phyloP scores from a whole-genome alignment of 1,140 invertebrate species.

The Bombus soroeensis region DNA sequence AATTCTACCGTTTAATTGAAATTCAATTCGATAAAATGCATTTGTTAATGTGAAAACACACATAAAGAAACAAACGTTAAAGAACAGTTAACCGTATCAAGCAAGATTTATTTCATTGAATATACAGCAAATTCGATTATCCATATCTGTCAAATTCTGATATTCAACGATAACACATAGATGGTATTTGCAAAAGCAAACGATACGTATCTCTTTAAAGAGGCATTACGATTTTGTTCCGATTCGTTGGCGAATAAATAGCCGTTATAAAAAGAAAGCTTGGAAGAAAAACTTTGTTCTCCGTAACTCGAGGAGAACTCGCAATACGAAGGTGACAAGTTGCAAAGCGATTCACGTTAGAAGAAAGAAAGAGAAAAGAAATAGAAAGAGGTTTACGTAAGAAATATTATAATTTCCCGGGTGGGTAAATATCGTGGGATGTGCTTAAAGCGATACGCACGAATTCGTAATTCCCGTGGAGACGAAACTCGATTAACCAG shows the following conservation, averaged over 20 bases:
- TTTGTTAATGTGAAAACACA: background rate
- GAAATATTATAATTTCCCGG: constrained; percentile 16
- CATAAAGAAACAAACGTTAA: background rate
- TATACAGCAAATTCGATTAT: background rate
- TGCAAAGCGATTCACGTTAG: background rate
- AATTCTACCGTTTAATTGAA: background rate
- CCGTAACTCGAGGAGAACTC: background rate
- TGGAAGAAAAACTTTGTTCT: background rate
- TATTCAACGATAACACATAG: background rate
- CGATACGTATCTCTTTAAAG: background rate
- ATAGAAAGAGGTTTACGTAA: no score
- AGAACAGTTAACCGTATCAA: background rate
- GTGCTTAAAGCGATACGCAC: constrained; percentile 40
- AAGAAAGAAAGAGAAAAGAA: no score
- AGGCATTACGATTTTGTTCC: background rate
- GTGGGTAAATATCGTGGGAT: constrained; percentile 16
- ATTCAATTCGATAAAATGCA: background rate
- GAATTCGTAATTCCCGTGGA: constrained; percentile 61
- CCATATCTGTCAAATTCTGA: background rate
- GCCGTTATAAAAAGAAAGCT: no score
- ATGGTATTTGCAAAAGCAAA: background rate
- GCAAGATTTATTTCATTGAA: background rate
- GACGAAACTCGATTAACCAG: constrained; percentile 65
- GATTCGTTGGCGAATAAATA: background rate
- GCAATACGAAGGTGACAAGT: background rate